Conservation (phyloP, 2,113 vertebrate species). For the Sinocyclocheilus rhinocerous region DNA sequence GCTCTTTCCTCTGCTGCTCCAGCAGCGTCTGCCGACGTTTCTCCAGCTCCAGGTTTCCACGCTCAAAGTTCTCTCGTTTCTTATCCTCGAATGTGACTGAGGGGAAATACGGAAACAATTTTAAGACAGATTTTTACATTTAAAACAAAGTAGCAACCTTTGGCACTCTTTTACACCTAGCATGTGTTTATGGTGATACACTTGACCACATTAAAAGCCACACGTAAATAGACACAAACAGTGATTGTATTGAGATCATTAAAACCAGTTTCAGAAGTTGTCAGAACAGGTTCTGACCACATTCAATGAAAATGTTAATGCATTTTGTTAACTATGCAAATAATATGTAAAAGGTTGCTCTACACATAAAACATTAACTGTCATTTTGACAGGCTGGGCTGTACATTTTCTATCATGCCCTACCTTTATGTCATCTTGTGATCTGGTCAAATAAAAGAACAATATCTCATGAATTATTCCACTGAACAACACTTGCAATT, state of each 20-base stretch:
- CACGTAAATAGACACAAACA: neutral
- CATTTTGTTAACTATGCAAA: neutral
- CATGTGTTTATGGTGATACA: neutral
- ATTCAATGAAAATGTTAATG: no score
- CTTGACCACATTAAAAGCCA: no score
- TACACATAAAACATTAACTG: neutral
- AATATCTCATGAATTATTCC: neutral
- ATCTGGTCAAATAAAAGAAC: conserved; percentile 8
- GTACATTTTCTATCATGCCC: neutral
- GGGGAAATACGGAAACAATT: neutral
- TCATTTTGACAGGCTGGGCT: neutral
- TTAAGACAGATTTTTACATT: neutral
- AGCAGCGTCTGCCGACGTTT: conserved; percentile 90
- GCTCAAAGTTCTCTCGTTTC: conserved; percentile 97
- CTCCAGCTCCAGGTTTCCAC: conserved; percentile 95
- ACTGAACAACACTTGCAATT: neutral
- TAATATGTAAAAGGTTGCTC: neutral
- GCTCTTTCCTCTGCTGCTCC: conserved; percentile 95
- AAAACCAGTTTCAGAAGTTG: no score
- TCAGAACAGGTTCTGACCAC: no score
- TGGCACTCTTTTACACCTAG: neutral
- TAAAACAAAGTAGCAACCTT: neutral
- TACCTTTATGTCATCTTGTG: neutral
- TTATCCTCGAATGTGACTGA: conserved; percentile 97
- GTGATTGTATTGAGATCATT: no score